Evolutionary conservation across 2,888 invertebrate genomes (phyloP), one percentile per base, ranked within the genome.

Genomic region (Folsomia candida): DNA sequence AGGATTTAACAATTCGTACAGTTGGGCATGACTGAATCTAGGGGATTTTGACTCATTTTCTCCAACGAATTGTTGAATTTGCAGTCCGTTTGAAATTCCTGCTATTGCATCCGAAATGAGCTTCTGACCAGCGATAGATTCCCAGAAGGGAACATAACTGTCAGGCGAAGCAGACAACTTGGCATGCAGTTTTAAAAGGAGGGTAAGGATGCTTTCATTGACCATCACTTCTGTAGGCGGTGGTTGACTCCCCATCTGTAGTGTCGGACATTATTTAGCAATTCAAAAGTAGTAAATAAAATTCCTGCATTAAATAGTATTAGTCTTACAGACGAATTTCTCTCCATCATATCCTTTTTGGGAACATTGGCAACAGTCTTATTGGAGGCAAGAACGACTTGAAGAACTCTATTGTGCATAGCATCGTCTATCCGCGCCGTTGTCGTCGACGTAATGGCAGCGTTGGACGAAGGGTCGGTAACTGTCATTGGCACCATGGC

Each of bases 201-300:
- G 84, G 0, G 95, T 94, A 78, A 97, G 89, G 75, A 97, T 91
- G 73, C 94, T 96, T 83, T 94, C 94, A 81, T 92, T 91, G 68
- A 93, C 87, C 28, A 77, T 68, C 28, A 80, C 72, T 27, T 87
- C 86, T 18, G 90, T 85, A 51, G 87, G 77, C 78, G 78, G 75
- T 62, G 74, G 68, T 37, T 28, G 62, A 54, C 71, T 72, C 29
- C 76, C 57, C 74, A 74, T 75, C 25, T 71, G 71, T 25, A 66
- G 72, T 61, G 14, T n/a, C n/a, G n/a, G 11, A 28, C 11, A n/a
- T 11, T 20, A 28, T 62, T 28, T 29, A 28, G 6, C 11, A 29
- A 62, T n/a, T n/a, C n/a, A n/a, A n/a, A n/a, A n/a, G n/a, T n/a
- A n/a, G n/a, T n/a, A n/a, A n/a, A 9, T 37, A 37, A 37, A 37